Conservation (phyloP, 2,113 vertebrate genomes). For the Motacilla tschutschensis region DNA sequence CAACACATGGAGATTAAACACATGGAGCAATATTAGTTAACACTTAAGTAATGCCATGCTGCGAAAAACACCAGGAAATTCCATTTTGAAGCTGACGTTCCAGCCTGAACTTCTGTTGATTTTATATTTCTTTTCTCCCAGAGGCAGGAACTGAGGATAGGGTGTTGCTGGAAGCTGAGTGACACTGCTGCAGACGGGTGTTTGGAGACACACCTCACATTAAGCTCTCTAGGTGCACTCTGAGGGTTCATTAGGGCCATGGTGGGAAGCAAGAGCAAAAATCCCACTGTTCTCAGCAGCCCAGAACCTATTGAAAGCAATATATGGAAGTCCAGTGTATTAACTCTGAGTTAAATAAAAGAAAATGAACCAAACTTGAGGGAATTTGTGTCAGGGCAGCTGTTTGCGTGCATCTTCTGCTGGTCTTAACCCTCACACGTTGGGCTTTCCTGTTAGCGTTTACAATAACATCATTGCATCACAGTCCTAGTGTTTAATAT, state of each 20-base stretch:
- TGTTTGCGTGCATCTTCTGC: slow-evolving; percentile 36
- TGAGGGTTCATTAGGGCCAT: background rate
- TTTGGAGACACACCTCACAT: background rate
- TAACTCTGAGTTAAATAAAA: background rate
- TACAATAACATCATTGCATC: slow-evolving; percentile 47
- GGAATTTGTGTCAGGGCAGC: slow-evolving; percentile 42
- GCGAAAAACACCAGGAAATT: slow-evolving; percentile 30
- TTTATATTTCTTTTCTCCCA: slow-evolving; percentile 17
- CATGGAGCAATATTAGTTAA: slow-evolving; percentile 30
- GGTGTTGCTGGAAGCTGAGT: slow-evolving; percentile 18
- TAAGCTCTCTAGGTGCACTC: background rate
- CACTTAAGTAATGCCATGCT: slow-evolving; percentile 11
- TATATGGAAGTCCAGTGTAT: background rate
- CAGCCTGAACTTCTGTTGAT: background rate
- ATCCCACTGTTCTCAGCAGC: background rate
- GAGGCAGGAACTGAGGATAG: background rate
- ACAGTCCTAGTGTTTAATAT: slow-evolving; percentile 49
- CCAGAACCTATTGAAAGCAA: background rate
- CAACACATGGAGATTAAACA: slow-evolving; percentile 49
- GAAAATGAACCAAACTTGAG: slow-evolving; percentile 2
- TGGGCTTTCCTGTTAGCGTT: slow-evolving; percentile 13
- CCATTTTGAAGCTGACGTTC: background rate
- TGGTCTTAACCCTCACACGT: slow-evolving; percentile 49
- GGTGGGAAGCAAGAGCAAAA: background rate
- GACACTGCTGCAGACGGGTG: background rate